A percentile compares a stretch with the other conserved stretches of the same genome.
These are phyloP conservation scores for Drosophila sp. DNA, from an alignment of 1,140 invertebrate species.

Conservation along the genomic window DNA sequence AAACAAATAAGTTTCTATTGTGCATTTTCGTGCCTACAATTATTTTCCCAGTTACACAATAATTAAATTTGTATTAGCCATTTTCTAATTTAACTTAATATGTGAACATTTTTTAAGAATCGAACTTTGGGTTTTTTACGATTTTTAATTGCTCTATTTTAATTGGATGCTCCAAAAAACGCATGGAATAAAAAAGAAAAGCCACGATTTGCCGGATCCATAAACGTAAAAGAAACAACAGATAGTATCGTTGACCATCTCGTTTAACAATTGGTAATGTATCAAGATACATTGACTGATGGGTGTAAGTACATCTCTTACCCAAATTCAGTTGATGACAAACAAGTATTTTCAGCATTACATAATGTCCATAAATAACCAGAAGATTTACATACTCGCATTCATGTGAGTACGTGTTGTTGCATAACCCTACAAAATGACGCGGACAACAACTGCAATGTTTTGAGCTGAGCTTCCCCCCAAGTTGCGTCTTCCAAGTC, in stretches of 20 bases:
- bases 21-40: too few species aligned
- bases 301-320: constrained; percentile 14
- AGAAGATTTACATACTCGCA: constrained; percentile 46
- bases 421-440: constrained; percentile 46
- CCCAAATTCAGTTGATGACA: constrained; percentile 10
- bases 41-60: too few species aligned
- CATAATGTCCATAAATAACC: constrained; percentile 54
- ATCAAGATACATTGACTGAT: constrained; percentile 13
- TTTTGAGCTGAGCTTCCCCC: constrained; percentile 16
- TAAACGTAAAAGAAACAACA: background rate
- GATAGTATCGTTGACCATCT: background rate
- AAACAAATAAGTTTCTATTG: too few species aligned
- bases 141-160: too few species aligned
- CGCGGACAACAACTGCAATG: constrained; percentile 41
- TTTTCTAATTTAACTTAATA: too few species aligned
- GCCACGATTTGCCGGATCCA: background rate
- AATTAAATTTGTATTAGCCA: too few species aligned
- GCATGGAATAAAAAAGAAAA: background rate
- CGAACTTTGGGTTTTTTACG: too few species aligned
- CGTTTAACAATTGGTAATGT: constrained; percentile 4
- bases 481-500: constrained; percentile 22
- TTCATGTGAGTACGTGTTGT: constrained; percentile 47
- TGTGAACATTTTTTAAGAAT: too few species aligned
- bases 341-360: constrained; percentile 49
- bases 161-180: too few species aligned